These are phyloP conservation scores for Clepsis dumicolana DNA, from an alignment of 2,888 invertebrate genomes.

Conservation along the genomic window DNA sequence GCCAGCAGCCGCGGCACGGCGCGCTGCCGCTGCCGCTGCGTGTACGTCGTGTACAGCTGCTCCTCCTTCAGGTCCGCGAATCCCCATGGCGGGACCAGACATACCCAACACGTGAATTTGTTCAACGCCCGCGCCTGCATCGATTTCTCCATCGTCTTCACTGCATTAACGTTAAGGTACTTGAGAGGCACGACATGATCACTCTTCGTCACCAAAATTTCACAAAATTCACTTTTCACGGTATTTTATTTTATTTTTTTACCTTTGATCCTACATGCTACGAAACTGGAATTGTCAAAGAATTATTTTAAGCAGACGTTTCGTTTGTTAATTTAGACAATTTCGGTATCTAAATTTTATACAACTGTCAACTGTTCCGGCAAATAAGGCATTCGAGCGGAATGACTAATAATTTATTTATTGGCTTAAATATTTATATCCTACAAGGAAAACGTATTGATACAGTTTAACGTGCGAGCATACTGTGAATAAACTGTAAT, in stretches of 20 bases:
- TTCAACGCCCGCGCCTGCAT: conserved; percentile 59
- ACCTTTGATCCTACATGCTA: neutral
- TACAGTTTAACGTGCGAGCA: conserved; percentile 28
- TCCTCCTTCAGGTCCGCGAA: conserved; percentile 74
- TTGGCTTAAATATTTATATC: neutral
- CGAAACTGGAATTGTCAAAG: neutral
- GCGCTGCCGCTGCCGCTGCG: conserved; percentile 72
- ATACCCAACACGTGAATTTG: conserved; percentile 61
- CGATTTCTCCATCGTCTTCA: conserved; percentile 68
- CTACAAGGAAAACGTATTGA: conserved; percentile 17
- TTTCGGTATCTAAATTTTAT: neutral
- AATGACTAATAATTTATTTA: neutral
- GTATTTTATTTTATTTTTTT: neutral
- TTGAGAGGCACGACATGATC: conserved; percentile 36
- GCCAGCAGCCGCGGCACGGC: conserved; percentile 72
- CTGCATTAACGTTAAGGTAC: conserved; percentile 32
- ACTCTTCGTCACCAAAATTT: conserved; percentile 19
- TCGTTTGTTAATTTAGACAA: neutral
- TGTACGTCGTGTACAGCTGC: conserved; percentile 73
- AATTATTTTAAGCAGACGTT: neutral
- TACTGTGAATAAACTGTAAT: conserved; percentile 33
- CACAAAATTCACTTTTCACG: conserved; percentile 21
- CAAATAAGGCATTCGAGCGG: conserved; percentile 2
- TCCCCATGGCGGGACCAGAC: conserved; percentile 74
- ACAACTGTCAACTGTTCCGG: neutral